Evolutionary conservation across 1,140 invertebrate genomes (phyloP), one percentile per base, ranked within the genome.

Genomic region (Reticulitermes speratus): DNA sequence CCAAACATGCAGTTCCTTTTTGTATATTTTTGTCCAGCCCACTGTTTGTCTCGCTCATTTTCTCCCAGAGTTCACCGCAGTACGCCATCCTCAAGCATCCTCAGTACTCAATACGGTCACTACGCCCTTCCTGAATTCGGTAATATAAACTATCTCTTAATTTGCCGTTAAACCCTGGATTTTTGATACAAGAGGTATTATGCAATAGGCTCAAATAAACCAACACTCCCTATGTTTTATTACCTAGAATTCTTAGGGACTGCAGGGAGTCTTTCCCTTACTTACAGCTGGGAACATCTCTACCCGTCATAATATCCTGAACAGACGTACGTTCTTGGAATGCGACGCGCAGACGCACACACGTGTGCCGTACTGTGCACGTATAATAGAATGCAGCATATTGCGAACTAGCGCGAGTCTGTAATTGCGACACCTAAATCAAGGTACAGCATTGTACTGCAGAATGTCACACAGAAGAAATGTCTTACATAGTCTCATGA

Each of bases 401-500:
- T 84, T 84, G 83, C 48, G 48, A 55, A 84, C 48, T 23, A 84
- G 83, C 83, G 55, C 55, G 21, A 84, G 44, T n/a, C 83, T 59
- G 83, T 84, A 84, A 84, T 55, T 84, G 83, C 45, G 23, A 16
- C 25, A 30, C 30, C 48, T 84, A 84, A 84, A 84, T 84, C 83
- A 84, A 84, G 83, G 44, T 30, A 45, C 44, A n/a, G n/a, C 16
- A 16, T n/a, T 84, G 21, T 55, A 52, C 30, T 55, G 83, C 83
- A 75, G 65, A 75, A 75, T 75, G n/a, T 30, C 65, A 25, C 65
- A n/a, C 25, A 30, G 65, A 55, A 55, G 52, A 21, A 55, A 2
- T 16, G 5, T 5, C 52, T 16, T 55, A 55, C 52, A 55, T 48
- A 55, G 52, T 12, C 3, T 48, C 45, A 12, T 48, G 45, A 12